Percentiles rank a stretch among this genome's conserved stretches.
Evolutionary conservation across 2,888 invertebrate species (phyloP).

Genomic region (Uropetala carovei): DNA sequence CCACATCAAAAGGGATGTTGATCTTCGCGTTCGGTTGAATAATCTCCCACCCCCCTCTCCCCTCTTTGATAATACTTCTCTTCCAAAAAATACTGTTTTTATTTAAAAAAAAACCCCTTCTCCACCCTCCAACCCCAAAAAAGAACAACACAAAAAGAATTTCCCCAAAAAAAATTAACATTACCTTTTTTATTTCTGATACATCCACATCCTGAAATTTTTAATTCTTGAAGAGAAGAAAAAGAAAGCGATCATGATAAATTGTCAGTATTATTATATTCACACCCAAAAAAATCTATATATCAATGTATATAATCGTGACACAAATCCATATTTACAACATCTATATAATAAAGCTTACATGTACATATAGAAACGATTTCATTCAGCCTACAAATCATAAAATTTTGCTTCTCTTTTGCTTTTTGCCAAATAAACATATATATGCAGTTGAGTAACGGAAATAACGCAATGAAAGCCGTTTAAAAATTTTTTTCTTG

Average conservation of each 20-base stretch:
- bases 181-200: constrained; percentile 25
- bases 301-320: background rate
- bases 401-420: background rate
- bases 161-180: constrained; percentile 12
- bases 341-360: background rate
- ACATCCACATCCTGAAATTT: constrained; percentile 49
- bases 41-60: background rate
- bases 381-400: background rate
- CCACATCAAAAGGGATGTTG: background rate
- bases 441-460: constrained; percentile 43
- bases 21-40: background rate
- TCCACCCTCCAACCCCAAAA: background rate
- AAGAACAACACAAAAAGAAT: constrained; percentile 20
- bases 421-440: constrained; percentile 46
- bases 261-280: background rate
- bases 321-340: background rate
- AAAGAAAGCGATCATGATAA: constrained; percentile 3
- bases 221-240: constrained; percentile 56
- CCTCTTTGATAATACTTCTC: background rate
- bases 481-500: constrained; percentile 18
- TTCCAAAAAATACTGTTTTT: background rate
- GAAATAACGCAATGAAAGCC: constrained; percentile 57
- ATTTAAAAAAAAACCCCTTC: background rate
- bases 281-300: background rate
- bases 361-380: background rate